Evolutionary conservation across 2,888 invertebrate genomes (phyloP), one percentile per base, ranked within the genome.

Genomic region (Nomada fabriciana): DNA sequence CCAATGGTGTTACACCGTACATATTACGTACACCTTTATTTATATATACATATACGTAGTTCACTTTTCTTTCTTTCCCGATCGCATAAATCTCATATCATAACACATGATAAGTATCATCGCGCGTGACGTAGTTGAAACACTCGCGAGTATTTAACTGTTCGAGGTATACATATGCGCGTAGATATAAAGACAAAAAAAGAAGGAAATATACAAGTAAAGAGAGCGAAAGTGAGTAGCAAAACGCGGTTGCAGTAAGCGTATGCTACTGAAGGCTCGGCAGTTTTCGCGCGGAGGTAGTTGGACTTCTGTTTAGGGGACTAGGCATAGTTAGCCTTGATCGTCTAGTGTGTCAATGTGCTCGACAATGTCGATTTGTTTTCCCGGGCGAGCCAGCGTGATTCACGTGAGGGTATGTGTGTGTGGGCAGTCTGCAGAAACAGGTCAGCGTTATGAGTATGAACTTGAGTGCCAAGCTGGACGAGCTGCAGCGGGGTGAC

Each of bases 381-480:
- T 72, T 71, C 47, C 73, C 80, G 80, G 76, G 85, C 83, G 86
- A 88, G 88, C 83, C 86, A 88, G 86, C 83, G 85, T 72, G 85
- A 88, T 86, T 88, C 82, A 88, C 88, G 87, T 82, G 79, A 52
- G 85, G 82, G 77, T 88, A 80, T 88, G 84, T 86, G 86, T 88
- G 87, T 88, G 85, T 88, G 88, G 83, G 65, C 86, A 98, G 98
- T 97, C 97, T 98, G 96, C 98, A 98, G 96, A 97, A 98, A 96
- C 98, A 98, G 97, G 98, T 98, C 96, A 97, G 97, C 96, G 98
- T 98, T 96, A 98, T 98, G 98, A 98, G 98, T 95, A 98, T 98
- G 97, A 98, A 98, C 96, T 96, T 98, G 95, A 96, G 97, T 95
- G 97, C 97, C 94, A 98, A 98, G 96, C 96, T 98, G 96, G 98